These are phyloP conservation scores for Lepidocolaptes lacrymiger DNA, from an alignment of 2,797 vertebrate genomes.

Conservation along the genomic window DNA sequence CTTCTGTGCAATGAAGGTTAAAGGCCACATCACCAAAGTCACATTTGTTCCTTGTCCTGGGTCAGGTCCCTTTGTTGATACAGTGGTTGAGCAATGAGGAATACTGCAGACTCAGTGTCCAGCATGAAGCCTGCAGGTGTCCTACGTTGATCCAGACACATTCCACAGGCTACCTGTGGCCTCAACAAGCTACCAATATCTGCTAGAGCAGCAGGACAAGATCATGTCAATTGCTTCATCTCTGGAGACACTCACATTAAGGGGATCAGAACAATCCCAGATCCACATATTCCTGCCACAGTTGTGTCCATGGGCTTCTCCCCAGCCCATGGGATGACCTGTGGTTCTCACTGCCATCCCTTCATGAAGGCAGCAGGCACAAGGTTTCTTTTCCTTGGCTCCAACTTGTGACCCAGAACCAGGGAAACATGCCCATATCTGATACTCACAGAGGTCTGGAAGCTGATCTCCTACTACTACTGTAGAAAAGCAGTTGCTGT, in stretches of 20 bases:
- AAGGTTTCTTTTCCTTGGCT: not conserved
- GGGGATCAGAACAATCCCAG: not conserved
- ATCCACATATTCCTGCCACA: not conserved
- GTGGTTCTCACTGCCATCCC: not conserved
- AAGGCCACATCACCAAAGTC: not conserved
- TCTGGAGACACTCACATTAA: too few relatives aligned
- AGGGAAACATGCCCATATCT: not conserved
- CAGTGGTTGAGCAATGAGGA: not conserved
- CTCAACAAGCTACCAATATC: too few relatives aligned
- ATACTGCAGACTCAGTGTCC: too few relatives aligned
- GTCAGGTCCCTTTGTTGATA: not conserved
- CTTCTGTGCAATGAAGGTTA: not conserved
- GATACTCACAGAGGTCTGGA: not conserved
- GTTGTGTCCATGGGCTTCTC: not conserved
- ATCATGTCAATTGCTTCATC: too few relatives aligned
- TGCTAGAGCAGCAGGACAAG: too few relatives aligned
- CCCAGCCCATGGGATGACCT: accelerated
- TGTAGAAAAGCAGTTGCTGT: not conserved
- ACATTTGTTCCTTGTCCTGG: not conserved
- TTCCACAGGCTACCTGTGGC: too few relatives aligned
- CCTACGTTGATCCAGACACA: too few relatives aligned
- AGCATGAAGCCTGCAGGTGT: too few relatives aligned
- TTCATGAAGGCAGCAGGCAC: not conserved
- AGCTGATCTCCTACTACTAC: not conserved
- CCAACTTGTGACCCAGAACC: not conserved